phyloP scores from a whole-genome alignment of 1,140 invertebrate species.

The Drosophila persimilis region DNA sequence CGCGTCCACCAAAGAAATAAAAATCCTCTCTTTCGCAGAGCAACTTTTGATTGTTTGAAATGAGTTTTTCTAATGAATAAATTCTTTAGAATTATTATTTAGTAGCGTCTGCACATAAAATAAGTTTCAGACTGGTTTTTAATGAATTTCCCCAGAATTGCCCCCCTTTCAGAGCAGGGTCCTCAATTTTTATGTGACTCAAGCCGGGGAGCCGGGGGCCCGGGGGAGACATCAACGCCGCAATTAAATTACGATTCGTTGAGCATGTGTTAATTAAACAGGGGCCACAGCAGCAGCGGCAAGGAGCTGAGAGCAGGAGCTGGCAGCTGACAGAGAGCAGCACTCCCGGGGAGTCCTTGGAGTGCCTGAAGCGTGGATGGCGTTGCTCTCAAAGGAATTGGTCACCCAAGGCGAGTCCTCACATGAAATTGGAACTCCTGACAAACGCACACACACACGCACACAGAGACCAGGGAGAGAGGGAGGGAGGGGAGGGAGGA shows the following conservation, averaged over 20 bases:
- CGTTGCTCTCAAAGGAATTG: conserved; percentile 49
- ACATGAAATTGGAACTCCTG: conserved; percentile 39
- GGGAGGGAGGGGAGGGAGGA: neutral
- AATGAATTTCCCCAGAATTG: neutral
- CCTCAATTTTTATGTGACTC: conserved; percentile 38
- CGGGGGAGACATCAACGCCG: conserved; percentile 59
- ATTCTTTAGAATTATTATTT: no score
- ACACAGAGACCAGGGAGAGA: neutral
- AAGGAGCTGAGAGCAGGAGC: neutral
- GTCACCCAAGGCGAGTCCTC: conserved; percentile 50
- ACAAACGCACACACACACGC: conserved; percentile 24
- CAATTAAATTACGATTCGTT: conserved; percentile 83
- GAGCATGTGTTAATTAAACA: conserved; percentile 82
- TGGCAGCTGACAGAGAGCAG: no score
- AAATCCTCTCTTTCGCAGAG: neutral
- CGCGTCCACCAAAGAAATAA: no score
- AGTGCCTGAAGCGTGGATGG: conserved; percentile 33
- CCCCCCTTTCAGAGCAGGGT: conserved; percentile 8
- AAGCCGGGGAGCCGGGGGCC: neutral
- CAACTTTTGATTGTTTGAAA: neutral
- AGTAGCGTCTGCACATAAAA: no score
- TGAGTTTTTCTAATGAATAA: no score
- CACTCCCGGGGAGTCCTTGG: conserved; percentile 48
- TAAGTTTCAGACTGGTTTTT: no score
- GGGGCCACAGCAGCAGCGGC: conserved; percentile 33